Base-by-base conservation (phyloP, 1,140 invertebrate genomes). In the Lepidurus packardi region DNA sequence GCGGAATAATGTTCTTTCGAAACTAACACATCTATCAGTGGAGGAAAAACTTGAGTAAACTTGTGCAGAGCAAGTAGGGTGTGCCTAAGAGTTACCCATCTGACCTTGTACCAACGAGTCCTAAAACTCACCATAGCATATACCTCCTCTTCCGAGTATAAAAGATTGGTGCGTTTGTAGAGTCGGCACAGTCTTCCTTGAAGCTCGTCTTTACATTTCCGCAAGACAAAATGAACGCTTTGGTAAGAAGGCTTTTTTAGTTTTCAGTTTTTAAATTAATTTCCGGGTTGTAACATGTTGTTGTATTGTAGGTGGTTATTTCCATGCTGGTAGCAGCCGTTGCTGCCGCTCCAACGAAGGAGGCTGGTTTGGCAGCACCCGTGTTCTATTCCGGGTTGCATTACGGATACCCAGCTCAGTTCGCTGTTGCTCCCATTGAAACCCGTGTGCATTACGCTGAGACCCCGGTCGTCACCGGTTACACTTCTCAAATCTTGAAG, bases 381-480 rank as follows among this genome's bases (percentile, higher is more conserved):
- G 42, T 21, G 21, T 25, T 45, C 45, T 44, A 65, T 45, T 25
- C 21, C 53, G 44, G 16, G 43, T 47, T 47, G 34, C 45, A 4
- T 1, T 47, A 47, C 16, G 45, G 41, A 43, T 16, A 41, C 76
- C 44, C 21, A 3, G 43, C 65, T 16, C 44, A 16, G 16, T 9
- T 24, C 11, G 76, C 76, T 24, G 76, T 41, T 0, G 43, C 75
- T 45, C 74, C 78, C 76, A 82, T 83, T 21, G 81, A 85, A 44
- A 86, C 86, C 82, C 84, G 78, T 83, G 84, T 80, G 82, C 85
- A 77, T 83, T 85, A 83, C 84, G 85, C 82, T 41, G 75, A 80
- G 53, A 83, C 81, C 43, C 84, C 85, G 81, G 86, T 87, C 34
- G 83, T 86, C 75, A 85, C 86, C 75, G 86, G 87, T 76, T 85